These are phyloP conservation scores for Deilephila elpenor DNA, from an alignment of 2,888 invertebrate genomes.

Conservation along the genomic window DNA sequence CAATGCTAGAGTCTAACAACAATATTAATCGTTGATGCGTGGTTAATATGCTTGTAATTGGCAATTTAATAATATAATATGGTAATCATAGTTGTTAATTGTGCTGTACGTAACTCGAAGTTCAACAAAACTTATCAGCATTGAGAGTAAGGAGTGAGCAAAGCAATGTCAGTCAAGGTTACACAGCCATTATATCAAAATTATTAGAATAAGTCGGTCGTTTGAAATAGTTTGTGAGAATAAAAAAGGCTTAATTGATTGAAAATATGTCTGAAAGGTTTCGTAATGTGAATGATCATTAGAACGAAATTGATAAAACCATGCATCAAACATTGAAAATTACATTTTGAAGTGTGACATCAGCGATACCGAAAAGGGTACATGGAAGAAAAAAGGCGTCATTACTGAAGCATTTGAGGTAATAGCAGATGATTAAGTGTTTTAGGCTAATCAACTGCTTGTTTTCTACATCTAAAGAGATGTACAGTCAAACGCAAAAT, in stretches of 20 bases:
- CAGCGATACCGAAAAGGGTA: neutral
- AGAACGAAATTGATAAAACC: no score
- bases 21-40: neutral
- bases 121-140: neutral
- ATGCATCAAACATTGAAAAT: neutral
- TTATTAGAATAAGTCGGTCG: neutral
- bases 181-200: neutral
- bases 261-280: no score
- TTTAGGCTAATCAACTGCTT: constrained; percentile 8
- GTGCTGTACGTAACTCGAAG: neutral
- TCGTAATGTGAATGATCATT: no score
- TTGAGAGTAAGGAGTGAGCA: neutral
- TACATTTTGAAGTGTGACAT: neutral
- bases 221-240: neutral
- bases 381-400: neutral
- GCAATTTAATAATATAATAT: neutral
- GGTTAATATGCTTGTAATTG: neutral
- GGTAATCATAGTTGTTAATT: neutral
- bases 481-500: neutral
- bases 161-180: constrained; percentile 1
- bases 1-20: neutral
- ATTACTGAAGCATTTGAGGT: neutral
- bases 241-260: neutral
- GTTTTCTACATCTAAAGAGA: neutral
- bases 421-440: constrained; percentile 13